phyloP scores from a whole-genome alignment of 2,113 vertebrate species.

The Proteles cristata region DNA sequence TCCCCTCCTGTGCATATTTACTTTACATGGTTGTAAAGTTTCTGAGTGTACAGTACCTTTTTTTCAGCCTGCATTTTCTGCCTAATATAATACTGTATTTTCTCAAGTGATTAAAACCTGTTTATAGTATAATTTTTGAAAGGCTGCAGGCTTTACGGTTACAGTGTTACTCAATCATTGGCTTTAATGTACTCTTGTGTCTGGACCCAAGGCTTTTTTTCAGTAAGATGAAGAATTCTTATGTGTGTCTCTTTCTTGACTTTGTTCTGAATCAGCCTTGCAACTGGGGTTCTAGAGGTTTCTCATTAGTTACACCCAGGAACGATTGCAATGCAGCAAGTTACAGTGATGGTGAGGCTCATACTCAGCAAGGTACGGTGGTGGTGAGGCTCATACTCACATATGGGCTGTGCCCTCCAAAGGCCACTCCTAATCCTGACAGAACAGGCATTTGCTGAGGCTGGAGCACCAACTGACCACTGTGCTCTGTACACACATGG shows the following conservation, averaged over 20 bases:
- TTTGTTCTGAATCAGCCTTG: background rate
- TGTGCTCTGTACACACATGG: background rate
- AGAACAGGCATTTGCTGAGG: background rate
- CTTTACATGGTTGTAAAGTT: background rate
- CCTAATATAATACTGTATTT: background rate
- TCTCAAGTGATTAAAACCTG: background rate
- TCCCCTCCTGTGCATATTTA: background rate
- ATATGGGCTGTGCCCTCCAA: rapidly evolving
- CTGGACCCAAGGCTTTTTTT: background rate
- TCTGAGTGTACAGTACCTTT: background rate
- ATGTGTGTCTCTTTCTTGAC: background rate
- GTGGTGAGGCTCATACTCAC: background rate
- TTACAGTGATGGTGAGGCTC: background rate
- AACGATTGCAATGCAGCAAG: background rate
- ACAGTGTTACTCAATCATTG: background rate
- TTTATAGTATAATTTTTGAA: background rate
- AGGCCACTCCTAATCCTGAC: background rate
- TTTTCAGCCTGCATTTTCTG: background rate
- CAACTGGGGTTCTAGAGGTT: background rate
- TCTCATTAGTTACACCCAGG: background rate
- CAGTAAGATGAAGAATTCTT: background rate
- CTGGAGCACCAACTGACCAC: background rate
- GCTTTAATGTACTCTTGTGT: background rate
- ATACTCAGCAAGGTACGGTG: too few species aligned
- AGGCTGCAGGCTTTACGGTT: background rate